These are phyloP conservation scores for Cichladusa arquata DNA, from an alignment of 2,113 vertebrate species.

Conservation along the genomic window DNA sequence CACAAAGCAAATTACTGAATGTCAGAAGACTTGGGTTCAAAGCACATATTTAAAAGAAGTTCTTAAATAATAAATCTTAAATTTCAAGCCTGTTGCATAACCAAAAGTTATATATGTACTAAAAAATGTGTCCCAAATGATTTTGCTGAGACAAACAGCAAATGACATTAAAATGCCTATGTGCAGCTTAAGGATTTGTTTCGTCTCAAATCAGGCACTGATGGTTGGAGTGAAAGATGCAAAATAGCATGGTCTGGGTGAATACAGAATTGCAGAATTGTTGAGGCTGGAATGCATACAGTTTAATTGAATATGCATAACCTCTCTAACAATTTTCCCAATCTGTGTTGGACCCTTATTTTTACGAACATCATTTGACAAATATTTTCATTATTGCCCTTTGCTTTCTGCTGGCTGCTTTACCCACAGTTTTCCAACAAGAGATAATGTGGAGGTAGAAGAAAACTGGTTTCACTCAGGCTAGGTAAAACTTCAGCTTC, in stretches of 20 bases:
- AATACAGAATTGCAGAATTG: background rate
- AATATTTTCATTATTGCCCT: background rate
- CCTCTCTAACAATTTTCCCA: background rate
- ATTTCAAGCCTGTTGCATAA: constrained; percentile 37
- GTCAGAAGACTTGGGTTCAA: constrained; percentile 3
- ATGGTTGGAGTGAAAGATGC: background rate
- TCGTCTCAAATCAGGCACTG: background rate
- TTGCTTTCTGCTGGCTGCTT: background rate
- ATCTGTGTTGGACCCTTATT: background rate
- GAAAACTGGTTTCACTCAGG: background rate
- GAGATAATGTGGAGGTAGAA: background rate
- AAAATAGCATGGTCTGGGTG: background rate
- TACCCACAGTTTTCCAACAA: background rate
- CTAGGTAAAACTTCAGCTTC: background rate
- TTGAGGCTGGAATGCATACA: background rate
- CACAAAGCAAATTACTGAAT: constrained; percentile 53
- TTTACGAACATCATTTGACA: background rate
- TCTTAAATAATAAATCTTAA: constrained; percentile 41
- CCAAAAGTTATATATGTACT: background rate
- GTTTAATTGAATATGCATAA: background rate
- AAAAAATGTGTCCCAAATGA: background rate
- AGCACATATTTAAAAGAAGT: constrained; percentile 26
- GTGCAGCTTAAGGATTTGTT: background rate
- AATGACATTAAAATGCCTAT: constrained; percentile 40
- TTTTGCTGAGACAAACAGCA: background rate